Base-by-base conservation (phyloP, 2,888 invertebrate species). In the Minunthozetes semirufus region DNA sequence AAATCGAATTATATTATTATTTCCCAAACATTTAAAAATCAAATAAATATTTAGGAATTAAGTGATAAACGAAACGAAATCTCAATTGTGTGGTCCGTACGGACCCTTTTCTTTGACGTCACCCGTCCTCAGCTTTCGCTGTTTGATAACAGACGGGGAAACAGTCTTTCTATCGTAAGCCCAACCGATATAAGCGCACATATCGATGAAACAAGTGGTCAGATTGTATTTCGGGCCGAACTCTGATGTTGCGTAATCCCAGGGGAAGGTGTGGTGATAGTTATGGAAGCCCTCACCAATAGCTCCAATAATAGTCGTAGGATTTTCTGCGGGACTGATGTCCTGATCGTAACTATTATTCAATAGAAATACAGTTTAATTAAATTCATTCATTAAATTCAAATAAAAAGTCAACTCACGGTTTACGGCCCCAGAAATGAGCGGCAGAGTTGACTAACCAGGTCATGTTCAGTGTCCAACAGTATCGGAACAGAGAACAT, bases 371-470 rank as follows among this genome's bases (percentile, higher is more conserved):
- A 25, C 13, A 8, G 11, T 56, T 50, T 13, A 56, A 38, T 22
- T 25, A 9, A 48, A 68, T 63, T 1, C 25, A 33, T 42, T 19
- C 8, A 68, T 27, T 0, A 48, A 17, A 13, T 25, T 15, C 4
- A 17, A 19, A 22, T 19, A 50, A 50, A 33, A 48, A 33, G n/a
- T 25, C 6, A 56, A 56, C 13, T 29, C 74, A 96, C 0, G 96
- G 95, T 81, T 89, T 89, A 80, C 89, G 88, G n/a, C 95, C 95
- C 88, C 90, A 94, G 86, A 93, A 88, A 83, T 96, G 96, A 0
- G 96, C 95, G 15, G 92, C 90, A 82, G 93, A 94, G 83, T 96
- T 96, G n/a, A 96, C 94, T 80, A 90, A 88, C 87, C 91, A 97
- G 0, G 96, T 96, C 79, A 92, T 90, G 84, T 97, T 93, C 11